Evolutionary conservation across 2,888 invertebrate genomes (phyloP).

Genomic region (Spilarctia lutea): DNA sequence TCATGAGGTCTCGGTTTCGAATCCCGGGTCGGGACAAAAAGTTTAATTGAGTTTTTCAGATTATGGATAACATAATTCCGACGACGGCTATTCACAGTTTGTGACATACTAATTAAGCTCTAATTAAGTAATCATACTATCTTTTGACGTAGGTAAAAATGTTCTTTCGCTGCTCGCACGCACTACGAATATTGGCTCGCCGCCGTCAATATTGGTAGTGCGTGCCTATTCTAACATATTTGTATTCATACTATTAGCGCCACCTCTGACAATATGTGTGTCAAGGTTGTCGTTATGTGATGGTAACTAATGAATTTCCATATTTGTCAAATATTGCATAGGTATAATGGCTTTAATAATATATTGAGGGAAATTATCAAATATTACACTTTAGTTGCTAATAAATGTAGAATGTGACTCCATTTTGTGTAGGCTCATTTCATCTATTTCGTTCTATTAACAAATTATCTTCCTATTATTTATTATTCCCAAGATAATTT

Average conservation of each 20-base stretch:
- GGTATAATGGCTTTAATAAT: background rate
- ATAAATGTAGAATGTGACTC: too few species aligned
- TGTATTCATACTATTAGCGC: background rate
- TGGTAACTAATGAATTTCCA: conserved; percentile 4
- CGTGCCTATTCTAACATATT: background rate
- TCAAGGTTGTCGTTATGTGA: conserved; percentile 8
- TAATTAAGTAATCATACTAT: background rate
- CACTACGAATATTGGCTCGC: too few species aligned
- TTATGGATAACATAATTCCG: background rate
- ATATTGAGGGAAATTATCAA: conserved; percentile 5
- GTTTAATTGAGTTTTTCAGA: too few species aligned
- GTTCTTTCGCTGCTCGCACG: background rate
- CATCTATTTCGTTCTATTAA: too few species aligned
- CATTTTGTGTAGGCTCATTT: too few species aligned
- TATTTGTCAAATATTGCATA: conserved; percentile 9
- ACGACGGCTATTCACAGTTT: background rate
- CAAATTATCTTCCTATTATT: too few species aligned
- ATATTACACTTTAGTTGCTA: background rate
- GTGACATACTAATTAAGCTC: background rate
- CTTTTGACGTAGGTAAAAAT: background rate
- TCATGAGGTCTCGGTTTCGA: too few species aligned
- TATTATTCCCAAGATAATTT: too few species aligned
- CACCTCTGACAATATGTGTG: background rate
- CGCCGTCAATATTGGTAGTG: background rate
- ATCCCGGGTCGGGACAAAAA: too few species aligned